phyloP scores from a whole-genome alignment of 2,888 invertebrate species.

The Apoda limacodes region DNA sequence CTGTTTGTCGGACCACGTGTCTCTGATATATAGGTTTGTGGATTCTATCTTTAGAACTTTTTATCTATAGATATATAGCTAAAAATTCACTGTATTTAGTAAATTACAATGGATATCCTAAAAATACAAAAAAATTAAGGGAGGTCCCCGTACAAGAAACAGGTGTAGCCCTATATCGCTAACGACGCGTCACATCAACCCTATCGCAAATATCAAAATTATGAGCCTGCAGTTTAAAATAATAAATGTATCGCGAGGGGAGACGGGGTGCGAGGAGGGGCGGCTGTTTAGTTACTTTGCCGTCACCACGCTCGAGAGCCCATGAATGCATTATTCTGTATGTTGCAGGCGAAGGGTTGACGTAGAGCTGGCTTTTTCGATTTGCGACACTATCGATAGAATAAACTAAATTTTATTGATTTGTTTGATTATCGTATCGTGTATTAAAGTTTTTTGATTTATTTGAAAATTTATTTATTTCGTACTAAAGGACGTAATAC shows the following conservation, averaged over 20 bases:
- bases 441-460: too few species aligned
- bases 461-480: too few species aligned
- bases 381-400: too few species aligned
- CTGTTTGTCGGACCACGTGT: too few species aligned
- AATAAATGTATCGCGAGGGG: constrained; percentile 45
- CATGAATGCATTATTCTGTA: constrained; percentile 62
- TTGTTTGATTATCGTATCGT: too few species aligned
- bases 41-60: too few species aligned
- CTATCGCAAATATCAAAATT: constrained; percentile 36
- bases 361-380: too few species aligned
- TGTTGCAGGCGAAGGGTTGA: constrained; percentile 32
- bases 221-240: constrained; percentile 52
- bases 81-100: too few species aligned
- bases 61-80: too few species aligned
- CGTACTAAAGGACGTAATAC: too few species aligned
- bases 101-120: too few species aligned
- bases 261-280: constrained; percentile 34
- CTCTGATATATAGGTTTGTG: too few species aligned
- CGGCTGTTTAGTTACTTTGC: constrained; percentile 54
- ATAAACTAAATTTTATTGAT: background rate
- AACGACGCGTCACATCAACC: constrained; percentile 19
- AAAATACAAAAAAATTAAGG: background rate
- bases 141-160: constrained; percentile 21
- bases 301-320: constrained; percentile 60
- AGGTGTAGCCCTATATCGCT: constrained; percentile 20